Evolutionary conservation across 2,888 invertebrate genomes (phyloP).

Genomic region (Trissolcus brochymenae): DNA sequence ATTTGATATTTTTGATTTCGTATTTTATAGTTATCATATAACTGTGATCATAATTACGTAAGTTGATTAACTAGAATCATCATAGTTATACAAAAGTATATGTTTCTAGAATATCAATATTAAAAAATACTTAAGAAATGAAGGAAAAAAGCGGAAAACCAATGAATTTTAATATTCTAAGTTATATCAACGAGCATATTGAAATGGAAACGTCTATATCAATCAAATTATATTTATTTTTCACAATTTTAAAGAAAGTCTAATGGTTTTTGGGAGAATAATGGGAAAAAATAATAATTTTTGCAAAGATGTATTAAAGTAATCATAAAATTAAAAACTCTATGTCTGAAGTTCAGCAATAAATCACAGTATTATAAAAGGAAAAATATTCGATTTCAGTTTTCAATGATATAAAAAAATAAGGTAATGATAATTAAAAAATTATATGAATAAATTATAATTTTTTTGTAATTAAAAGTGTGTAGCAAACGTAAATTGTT

Average conservation of each 20-base stretch:
- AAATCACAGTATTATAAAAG: constrained; percentile 4
- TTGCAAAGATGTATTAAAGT: too few relatives aligned
- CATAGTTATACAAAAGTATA: background rate
- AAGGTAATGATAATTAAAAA: background rate
- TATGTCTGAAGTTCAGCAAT: constrained; percentile 4
- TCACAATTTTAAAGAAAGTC: too few relatives aligned
- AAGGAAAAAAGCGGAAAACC: background rate
- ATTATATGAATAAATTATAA: too few relatives aligned
- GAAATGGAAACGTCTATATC: too few relatives aligned
- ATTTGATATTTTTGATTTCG: constrained; percentile 28
- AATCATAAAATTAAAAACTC: too few relatives aligned
- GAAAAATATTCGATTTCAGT: constrained; percentile 4
- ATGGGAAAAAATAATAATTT: too few relatives aligned
- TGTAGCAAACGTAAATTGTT: too few relatives aligned
- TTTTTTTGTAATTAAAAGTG: too few relatives aligned
- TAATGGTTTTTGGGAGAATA: too few relatives aligned
- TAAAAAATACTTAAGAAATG: background rate
- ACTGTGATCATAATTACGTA: constrained; percentile 75
- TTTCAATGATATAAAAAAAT: constrained; percentile 10
- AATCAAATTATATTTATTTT: too few relatives aligned
- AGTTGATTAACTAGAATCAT: constrained; percentile 65
- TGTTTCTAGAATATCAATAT: constrained; percentile 3
- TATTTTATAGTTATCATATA: constrained; percentile 68
- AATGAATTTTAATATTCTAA: constrained; percentile 3
- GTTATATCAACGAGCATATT: too few relatives aligned